Evolutionary conservation across 2,797 vertebrate genomes (phyloP).

Genomic region (Cirrhinus molitorella): DNA sequence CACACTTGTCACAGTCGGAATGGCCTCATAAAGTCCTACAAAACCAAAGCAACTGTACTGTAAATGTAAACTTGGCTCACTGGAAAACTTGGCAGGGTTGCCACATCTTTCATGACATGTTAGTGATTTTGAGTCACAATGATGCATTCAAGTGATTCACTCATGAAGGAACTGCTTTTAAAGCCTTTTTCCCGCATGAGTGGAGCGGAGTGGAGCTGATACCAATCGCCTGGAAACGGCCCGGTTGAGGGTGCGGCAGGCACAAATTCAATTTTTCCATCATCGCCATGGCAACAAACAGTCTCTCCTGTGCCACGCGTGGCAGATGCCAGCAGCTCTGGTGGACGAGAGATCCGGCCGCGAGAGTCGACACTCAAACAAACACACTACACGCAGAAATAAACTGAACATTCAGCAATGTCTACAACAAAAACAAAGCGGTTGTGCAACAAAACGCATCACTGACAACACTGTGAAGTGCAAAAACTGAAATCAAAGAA

Average conservation of each 20-base stretch:
- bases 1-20: not conserved
- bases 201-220: not conserved
- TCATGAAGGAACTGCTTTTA: conserved; percentile 22
- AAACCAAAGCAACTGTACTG: not conserved
- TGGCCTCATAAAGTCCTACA: not conserved
- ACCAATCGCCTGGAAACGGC: conserved; percentile 12
- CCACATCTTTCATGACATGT: not conserved
- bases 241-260: conserved; percentile 54
- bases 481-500: not conserved
- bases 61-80: conserved; percentile 1
- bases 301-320: conserved; percentile 42
- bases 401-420: conserved; percentile 3
- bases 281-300: conserved; percentile 71
- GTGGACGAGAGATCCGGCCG: conserved; percentile 2
- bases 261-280: conserved; percentile 64
- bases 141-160: conserved; percentile 60
- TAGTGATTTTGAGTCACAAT: conserved; percentile 35
- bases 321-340: conserved; percentile 61
- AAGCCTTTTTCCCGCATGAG: conserved; percentile 21
- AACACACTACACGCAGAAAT: not conserved
- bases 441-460: not conserved
- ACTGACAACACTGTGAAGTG: not conserved
- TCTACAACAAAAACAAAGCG: not conserved
- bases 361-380: conserved; percentile 5
- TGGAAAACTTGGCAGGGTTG: conserved; percentile 21